Percentiles rank a stretch among this genome's conserved stretches.
Conservation (phyloP, 2,797 vertebrate genomes). For the Naso thynnoides region DNA sequence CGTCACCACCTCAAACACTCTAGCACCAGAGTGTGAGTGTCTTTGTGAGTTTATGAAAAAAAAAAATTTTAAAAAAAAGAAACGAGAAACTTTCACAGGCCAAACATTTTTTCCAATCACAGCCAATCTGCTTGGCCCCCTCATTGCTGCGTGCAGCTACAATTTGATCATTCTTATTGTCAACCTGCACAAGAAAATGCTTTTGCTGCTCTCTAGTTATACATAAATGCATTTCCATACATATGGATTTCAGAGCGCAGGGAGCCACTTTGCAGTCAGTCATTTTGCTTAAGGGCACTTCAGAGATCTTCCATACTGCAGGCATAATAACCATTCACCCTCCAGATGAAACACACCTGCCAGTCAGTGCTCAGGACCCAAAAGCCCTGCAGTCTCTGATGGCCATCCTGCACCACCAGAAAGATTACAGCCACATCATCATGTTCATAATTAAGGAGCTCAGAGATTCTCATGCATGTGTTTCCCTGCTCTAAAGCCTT, state of each 20-base stretch:
- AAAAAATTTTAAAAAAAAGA: too few species aligned
- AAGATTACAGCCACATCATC: not conserved
- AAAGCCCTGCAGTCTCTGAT: not conserved
- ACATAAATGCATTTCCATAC: conserved; percentile 6
- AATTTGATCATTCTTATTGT: not conserved
- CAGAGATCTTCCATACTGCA: not conserved
- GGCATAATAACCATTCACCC: not conserved
- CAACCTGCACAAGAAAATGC: not conserved
- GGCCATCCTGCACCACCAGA: not conserved
- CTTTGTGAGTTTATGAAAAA: too few species aligned
- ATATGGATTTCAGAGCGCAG: not conserved
- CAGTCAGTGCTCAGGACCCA: not conserved
- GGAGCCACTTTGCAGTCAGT: not conserved
- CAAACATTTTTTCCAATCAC: too few species aligned
- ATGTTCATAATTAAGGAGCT: conserved; percentile 6
- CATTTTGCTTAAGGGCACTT: not conserved
- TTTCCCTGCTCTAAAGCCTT: not conserved
- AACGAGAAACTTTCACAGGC: too few species aligned
- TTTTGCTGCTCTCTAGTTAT: not conserved
- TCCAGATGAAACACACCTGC: conserved; percentile 13
- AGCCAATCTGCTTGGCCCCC: too few species aligned
- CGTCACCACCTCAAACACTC: too few species aligned
- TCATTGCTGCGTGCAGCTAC: too few species aligned
- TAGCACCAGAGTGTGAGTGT: too few species aligned
- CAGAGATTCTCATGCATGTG: not conserved